Evolutionary conservation across 2,797 vertebrate species (phyloP).

Genomic region (Artibeus jamaicensis): DNA sequence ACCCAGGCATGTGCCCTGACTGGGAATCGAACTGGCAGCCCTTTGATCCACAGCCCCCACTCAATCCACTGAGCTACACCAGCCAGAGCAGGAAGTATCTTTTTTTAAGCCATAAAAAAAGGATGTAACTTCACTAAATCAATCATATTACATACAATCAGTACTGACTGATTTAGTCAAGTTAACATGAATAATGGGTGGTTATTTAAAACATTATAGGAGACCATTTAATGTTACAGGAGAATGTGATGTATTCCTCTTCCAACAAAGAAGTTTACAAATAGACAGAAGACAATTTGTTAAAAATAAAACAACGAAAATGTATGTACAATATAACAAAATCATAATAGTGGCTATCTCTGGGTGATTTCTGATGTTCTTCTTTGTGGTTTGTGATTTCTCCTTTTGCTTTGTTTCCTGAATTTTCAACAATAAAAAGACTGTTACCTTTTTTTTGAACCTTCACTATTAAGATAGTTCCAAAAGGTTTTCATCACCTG

Average conservation of each 20-base stretch:
- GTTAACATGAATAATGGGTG: not conserved
- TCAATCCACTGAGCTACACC: no score
- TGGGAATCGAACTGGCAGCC: no score
- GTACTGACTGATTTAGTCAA: no score
- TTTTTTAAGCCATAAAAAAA: not conserved
- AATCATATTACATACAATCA: not conserved
- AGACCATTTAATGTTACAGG: not conserved
- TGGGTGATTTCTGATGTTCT: slow-evolving; percentile 10
- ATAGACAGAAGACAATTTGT: not conserved
- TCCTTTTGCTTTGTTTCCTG: not conserved
- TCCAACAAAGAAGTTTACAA: slow-evolving; percentile 29
- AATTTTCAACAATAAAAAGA: slow-evolving; percentile 40
- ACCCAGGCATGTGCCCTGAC: no score
- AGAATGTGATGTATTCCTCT: not conserved
- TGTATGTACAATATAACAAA: not conserved
- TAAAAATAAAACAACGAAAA: slow-evolving; percentile 1
- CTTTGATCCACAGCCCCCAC: no score
- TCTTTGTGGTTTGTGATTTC: not conserved
- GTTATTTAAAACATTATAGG: not conserved
- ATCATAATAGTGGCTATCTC: not conserved
- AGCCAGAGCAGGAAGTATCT: no score
- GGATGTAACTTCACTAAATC: not conserved
- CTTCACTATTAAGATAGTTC: not conserved
- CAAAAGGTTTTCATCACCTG: not conserved
- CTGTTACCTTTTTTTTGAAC: not conserved